Conservation (phyloP, 2,797 vertebrate genomes). For the Arrhamphus sclerolepis region DNA sequence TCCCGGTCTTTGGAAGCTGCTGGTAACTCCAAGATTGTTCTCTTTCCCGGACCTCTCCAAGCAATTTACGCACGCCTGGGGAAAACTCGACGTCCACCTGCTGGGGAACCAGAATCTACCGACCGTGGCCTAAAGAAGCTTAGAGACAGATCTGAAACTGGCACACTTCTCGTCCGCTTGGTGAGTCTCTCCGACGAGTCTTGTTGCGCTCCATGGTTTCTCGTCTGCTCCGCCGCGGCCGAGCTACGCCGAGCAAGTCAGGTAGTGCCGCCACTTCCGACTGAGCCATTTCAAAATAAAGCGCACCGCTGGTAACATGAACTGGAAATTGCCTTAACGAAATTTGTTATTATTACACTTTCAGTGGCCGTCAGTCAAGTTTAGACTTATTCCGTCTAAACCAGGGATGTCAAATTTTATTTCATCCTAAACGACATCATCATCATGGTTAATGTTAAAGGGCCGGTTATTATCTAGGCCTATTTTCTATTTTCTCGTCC, state of each 20-base stretch:
- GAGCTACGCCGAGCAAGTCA: conserved; percentile 24
- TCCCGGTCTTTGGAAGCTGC: conserved; percentile 29
- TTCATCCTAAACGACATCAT: too few relatives aligned
- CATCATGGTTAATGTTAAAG: too few relatives aligned
- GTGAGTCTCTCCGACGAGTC: conserved; percentile 56
- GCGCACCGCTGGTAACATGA: neutral
- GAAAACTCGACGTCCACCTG: conserved; percentile 25
- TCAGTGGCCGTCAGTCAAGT: too few relatives aligned
- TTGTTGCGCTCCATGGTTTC: conserved; percentile 73
- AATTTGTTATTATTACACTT: too few relatives aligned
- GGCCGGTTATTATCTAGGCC: too few relatives aligned
- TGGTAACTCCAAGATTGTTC: conserved; percentile 35
- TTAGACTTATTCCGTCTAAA: too few relatives aligned
- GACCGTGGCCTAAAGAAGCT: conserved; percentile 26
- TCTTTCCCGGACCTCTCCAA: conserved; percentile 31
- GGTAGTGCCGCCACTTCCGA: conserved; percentile 32
- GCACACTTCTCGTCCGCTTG: conserved; percentile 34
- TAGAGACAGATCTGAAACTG: conserved; percentile 34
- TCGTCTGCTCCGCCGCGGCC: conserved; percentile 49
- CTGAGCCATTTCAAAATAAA: conserved; percentile 47
- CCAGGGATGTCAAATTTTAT: too few relatives aligned
- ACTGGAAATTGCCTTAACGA: neutral
- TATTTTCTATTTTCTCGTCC: too few relatives aligned
- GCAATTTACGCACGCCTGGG: conserved; percentile 42
- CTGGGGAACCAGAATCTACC: neutral